These are phyloP conservation scores for Pseudorhombus dupliciocellatus DNA, from an alignment of 2,113 vertebrate genomes.

Conservation along the genomic window DNA sequence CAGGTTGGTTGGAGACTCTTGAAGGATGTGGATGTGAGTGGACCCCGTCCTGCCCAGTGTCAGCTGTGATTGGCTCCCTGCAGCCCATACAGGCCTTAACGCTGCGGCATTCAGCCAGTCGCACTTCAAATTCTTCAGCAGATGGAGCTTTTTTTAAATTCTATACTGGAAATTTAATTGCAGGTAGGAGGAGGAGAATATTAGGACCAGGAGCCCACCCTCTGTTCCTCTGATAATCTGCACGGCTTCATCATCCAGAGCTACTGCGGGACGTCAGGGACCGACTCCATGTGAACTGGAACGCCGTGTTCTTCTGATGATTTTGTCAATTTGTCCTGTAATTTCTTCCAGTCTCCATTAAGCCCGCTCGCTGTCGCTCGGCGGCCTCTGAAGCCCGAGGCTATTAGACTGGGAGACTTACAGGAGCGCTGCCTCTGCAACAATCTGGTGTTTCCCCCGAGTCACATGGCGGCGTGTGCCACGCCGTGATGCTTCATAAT, in stretches of 20 bases:
- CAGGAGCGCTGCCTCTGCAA: constrained; percentile 56
- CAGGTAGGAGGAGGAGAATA: not conserved
- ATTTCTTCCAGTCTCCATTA: constrained; percentile 26
- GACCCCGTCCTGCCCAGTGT: too few species aligned
- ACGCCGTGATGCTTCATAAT: constrained; percentile 34
- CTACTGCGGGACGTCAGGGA: not conserved
- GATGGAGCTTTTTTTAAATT: not conserved
- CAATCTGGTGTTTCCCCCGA: constrained; percentile 43
- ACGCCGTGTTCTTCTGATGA: not conserved
- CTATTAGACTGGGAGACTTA: constrained; percentile 48
- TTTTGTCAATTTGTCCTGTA: constrained; percentile 4
- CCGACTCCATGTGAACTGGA: not conserved
- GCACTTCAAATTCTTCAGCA: not conserved
- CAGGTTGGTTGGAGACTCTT: too few species aligned
- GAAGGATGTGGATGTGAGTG: too few species aligned
- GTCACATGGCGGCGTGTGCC: constrained; percentile 44
- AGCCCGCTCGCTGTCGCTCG: not conserved
- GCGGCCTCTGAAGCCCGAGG: constrained; percentile 44
- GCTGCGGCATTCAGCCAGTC: too few species aligned
- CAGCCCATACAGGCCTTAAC: too few species aligned
- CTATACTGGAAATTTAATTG: too few species aligned
- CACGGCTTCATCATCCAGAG: not conserved
- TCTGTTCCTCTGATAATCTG: not conserved
- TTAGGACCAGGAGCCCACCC: not conserved
- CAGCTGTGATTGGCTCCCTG: too few species aligned